Percentiles rank a stretch among this genome's conserved stretches.
These are phyloP conservation scores for Parapristionchus giblindavisi DNA, from an alignment of 2,888 invertebrate genomes.

Conservation along the genomic window DNA sequence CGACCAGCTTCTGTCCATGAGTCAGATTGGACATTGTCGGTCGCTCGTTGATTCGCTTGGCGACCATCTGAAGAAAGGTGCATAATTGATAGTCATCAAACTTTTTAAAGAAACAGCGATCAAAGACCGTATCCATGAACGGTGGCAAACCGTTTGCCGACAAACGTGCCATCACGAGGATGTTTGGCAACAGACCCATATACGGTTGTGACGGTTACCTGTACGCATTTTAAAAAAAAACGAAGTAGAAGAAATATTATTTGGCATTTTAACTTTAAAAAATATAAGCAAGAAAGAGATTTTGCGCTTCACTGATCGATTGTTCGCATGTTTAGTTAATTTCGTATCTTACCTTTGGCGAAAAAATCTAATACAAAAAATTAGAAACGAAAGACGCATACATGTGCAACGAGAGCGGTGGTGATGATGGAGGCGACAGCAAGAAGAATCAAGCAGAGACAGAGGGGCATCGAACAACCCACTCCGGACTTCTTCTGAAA, in stretches of 20 bases:
- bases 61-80: background rate
- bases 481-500: constrained; percentile 38
- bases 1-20: constrained; percentile 30
- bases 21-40: background rate
- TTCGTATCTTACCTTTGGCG: too few species aligned
- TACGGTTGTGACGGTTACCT: too few species aligned
- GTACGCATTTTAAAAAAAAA: background rate
- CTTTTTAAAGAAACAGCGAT: too few species aligned
- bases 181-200: too few species aligned
- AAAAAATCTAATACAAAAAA: background rate
- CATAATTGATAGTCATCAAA: background rate
- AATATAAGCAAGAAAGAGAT: too few species aligned
- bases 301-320: too few species aligned
- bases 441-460: constrained; percentile 45
- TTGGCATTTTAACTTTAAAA: background rate
- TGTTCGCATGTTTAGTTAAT: too few species aligned
- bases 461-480: constrained; percentile 44
- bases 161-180: too few species aligned
- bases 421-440: constrained; percentile 47
- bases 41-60: background rate
- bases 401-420: constrained; percentile 47
- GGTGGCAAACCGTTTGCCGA: too few species aligned
- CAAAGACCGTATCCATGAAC: too few species aligned
- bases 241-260: background rate
- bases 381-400: background rate